Base-by-base conservation (phyloP, 1,140 invertebrate genomes). In the Heterodera schachtii region DNA sequence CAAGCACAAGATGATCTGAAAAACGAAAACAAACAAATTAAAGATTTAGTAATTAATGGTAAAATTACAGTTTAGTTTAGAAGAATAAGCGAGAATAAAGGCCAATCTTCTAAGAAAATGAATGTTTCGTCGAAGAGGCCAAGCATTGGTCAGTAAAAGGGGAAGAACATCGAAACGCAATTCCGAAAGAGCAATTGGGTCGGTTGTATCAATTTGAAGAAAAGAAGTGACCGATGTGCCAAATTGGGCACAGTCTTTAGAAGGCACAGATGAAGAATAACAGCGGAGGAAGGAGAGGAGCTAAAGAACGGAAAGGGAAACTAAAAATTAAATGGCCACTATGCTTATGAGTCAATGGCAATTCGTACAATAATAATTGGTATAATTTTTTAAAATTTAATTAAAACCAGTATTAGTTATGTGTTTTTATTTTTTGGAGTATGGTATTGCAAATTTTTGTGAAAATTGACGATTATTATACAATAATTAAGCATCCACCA, bases 91-190 rank as follows among this genome's bases (percentile, higher is more conserved):
- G 3, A 71, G 21, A 71, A 71, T 71, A 4, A 4, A 71, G 9
- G 69, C 69, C 9, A 71, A 71, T 71, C 69, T 7, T 71, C 69
- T 31, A 3, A 71, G 69, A 71, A 71, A 71, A 2, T 41, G 69
- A 8, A 71, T 43, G 19, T 71, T 43, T 19, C 69, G 69, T 71
- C 69, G 69, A 6, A 71, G 31, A 71, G 44, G 69, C 69, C 69
- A 71, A 13, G 44, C 44, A 11, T 71, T 71, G 41, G 31, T 21
- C 69, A 71, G 3, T 6, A 71, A n/a, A 16, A 43, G 69, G n/a
- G 44, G 11, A 43, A 41, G 31, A 2, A 43, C 69, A 43, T 19
- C 69, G 31, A 41, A 7, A 3, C 16, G 6, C 69, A 71, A 41
- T 31, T 71, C 44, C 5, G 41, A 64, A 19, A 64, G 13, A 16